phyloP scores from a whole-genome alignment of 2,113 vertebrate species.

The Boulengerochromis microlepis region DNA sequence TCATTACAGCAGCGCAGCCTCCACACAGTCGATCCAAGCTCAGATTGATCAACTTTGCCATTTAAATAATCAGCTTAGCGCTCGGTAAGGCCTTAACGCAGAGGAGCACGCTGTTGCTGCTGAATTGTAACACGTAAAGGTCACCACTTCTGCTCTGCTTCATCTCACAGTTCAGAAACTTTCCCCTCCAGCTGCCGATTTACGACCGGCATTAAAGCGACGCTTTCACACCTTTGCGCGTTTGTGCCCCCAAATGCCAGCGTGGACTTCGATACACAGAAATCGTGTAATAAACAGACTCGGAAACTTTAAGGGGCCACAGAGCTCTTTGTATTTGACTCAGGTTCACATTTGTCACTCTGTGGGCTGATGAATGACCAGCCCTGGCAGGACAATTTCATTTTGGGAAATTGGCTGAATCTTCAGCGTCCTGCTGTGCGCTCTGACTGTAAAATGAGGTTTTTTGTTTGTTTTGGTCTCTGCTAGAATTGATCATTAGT shows the following conservation, averaged over 20 bases:
- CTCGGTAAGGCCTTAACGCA: neutral
- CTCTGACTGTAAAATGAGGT: neutral
- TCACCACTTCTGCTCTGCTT: neutral
- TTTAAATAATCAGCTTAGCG: slow-evolving; percentile 37
- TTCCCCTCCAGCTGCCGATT: neutral
- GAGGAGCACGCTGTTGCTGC: neutral
- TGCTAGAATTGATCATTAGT: neutral
- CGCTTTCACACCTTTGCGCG: neutral
- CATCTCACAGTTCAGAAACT: neutral
- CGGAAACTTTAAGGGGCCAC: neutral
- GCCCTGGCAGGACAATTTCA: neutral
- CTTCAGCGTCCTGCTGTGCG: neutral
- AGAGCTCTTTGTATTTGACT: neutral
- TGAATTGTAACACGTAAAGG: slow-evolving; percentile 14
- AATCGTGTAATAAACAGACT: neutral
- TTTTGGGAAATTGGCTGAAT: neutral
- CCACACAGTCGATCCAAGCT: neutral
- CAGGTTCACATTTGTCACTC: neutral
- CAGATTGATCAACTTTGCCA: slow-evolving; percentile 33
- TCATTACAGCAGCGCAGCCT: neutral
- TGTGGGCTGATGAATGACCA: neutral
- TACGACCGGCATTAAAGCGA: neutral
- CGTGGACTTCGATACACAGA: neutral
- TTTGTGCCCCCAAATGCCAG: neutral
- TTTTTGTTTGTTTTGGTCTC: neutral